phyloP scores from a whole-genome alignment of 2,113 vertebrate species.

The Numenius arquata region DNA sequence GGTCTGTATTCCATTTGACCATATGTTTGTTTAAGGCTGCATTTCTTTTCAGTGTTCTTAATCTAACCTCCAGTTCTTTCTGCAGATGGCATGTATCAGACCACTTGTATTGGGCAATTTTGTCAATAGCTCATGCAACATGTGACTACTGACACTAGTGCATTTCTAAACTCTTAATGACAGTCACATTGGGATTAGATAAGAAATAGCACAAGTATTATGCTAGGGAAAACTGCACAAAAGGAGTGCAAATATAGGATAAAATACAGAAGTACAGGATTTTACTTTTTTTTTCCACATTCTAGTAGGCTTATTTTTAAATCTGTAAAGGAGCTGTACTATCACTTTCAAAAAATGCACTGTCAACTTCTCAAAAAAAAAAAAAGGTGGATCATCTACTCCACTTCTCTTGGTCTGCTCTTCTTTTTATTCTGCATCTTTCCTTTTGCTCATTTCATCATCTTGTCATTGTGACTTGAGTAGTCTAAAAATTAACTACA shows the following conservation, averaged over 20 bases:
- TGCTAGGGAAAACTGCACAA: background rate
- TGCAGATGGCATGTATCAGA: background rate
- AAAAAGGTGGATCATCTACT: background rate
- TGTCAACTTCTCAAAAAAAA: background rate
- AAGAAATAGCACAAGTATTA: background rate
- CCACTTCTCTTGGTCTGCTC: background rate
- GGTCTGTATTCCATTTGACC: background rate
- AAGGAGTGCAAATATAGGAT: background rate
- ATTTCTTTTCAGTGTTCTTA: background rate
- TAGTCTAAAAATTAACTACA: background rate
- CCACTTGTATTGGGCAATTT: background rate
- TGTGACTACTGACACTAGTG: conserved; percentile 7
- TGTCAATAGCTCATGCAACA: conserved; percentile 6
- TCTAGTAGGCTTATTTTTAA: background rate
- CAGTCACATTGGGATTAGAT: conserved; percentile 54
- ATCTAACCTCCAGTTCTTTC: background rate
- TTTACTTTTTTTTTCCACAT: background rate
- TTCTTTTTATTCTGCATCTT: background rate
- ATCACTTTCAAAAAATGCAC: background rate
- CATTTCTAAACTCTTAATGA: conserved; percentile 40
- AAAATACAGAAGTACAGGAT: background rate
- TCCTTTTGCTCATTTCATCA: background rate
- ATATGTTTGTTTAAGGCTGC: background rate
- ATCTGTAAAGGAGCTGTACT: background rate
- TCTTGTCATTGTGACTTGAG: background rate